Percentiles rank a stretch among this genome's conserved stretches.
phyloP scores from a whole-genome alignment of 2,888 invertebrate genomes.

The Lasioglossum calceatum region DNA sequence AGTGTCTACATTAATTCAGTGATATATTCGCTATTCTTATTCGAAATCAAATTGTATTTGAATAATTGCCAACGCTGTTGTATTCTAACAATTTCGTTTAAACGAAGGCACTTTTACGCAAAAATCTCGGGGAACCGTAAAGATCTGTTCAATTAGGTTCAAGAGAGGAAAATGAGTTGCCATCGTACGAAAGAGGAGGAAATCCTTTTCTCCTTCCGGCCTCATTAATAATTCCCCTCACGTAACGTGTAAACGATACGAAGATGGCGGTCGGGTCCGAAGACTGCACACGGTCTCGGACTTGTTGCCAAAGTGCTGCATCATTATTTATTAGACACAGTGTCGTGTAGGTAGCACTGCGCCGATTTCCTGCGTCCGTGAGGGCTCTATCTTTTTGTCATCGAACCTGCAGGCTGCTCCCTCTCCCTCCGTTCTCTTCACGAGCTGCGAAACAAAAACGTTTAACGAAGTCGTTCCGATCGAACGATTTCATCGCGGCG shows the following conservation, averaged over 20 bases:
- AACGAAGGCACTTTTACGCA: too few relatives aligned
- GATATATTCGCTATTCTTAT: too few relatives aligned
- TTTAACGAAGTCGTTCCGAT: constrained; percentile 54
- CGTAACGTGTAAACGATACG: neutral
- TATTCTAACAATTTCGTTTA: neutral
- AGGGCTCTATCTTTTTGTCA: constrained; percentile 27
- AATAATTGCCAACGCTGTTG: neutral
- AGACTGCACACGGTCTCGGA: neutral
- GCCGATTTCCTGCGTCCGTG: constrained; percentile 28
- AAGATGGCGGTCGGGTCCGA: neutral
- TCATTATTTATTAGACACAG: constrained; percentile 38
- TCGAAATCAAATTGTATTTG: neutral
- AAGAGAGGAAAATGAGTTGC: neutral
- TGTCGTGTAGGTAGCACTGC: constrained; percentile 18
- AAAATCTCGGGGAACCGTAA: neutral
- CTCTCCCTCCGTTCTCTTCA: constrained; percentile 6
- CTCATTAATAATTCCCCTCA: neutral
- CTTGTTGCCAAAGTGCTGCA: neutral
- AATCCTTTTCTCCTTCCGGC: neutral
- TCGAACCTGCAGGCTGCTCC: neutral
- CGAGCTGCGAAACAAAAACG: constrained; percentile 37
- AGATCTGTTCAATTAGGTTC: neutral
- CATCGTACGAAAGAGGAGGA: neutral
- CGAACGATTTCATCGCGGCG: constrained; percentile 41
- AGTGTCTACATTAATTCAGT: too few relatives aligned